Evolutionary conservation across 2,888 invertebrate species (phyloP).

Genomic region (Acanthosoma haemorrhoidale): DNA sequence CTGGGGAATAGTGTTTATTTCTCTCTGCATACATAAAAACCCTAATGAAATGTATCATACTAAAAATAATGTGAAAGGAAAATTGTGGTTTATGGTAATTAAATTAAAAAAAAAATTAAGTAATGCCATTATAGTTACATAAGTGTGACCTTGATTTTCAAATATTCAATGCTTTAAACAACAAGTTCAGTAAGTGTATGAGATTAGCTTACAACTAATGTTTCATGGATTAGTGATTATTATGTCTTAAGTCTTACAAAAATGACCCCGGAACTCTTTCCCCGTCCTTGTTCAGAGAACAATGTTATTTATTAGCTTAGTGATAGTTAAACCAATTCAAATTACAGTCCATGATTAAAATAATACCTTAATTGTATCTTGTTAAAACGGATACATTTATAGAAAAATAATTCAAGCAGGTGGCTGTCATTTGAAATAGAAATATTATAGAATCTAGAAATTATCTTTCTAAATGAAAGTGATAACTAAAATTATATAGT

Average conservation of each 20-base stretch:
- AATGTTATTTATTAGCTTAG: not conserved
- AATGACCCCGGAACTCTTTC: not conserved
- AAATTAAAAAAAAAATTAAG: too few relatives aligned
- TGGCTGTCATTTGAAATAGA: not conserved
- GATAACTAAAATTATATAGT: not conserved
- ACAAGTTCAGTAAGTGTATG: too few relatives aligned
- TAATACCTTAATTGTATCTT: not conserved
- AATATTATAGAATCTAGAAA: not conserved
- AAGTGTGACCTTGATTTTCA: too few relatives aligned
- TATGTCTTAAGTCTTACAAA: not conserved
- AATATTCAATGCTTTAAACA: too few relatives aligned
- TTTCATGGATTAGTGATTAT: not conserved
- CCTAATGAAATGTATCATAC: too few relatives aligned
- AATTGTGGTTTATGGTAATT: too few relatives aligned
- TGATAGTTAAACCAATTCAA: not conserved
- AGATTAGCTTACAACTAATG: too few relatives aligned
- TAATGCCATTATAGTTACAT: too few relatives aligned
- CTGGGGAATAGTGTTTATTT: too few relatives aligned
- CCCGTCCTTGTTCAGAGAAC: not conserved
- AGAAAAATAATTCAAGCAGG: not conserved
- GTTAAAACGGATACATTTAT: not conserved
- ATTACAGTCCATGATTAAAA: too few relatives aligned
- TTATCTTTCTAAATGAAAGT: not conserved
- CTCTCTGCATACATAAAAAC: too few relatives aligned
- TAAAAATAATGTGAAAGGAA: too few relatives aligned